Conservation (phyloP, 35 echinoderm and acorn worm genomes). For the Apostichopus parvimensis region DNA sequence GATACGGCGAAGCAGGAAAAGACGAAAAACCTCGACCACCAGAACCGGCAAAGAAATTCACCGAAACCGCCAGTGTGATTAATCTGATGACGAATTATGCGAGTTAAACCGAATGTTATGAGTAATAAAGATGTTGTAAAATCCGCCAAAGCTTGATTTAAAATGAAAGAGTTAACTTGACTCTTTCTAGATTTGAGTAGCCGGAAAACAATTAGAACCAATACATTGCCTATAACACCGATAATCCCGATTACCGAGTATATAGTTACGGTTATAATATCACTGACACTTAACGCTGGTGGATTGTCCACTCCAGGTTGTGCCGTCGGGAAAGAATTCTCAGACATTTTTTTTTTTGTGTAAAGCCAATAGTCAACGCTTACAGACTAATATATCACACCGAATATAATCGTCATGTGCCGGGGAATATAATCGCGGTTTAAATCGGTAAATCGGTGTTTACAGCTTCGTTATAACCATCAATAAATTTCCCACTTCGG, state of each 20-base stretch:
- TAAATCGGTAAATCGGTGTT: too few relatives aligned
- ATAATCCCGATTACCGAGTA: conserved; percentile 66
- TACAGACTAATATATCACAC: too few relatives aligned
- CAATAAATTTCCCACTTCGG: too few relatives aligned
- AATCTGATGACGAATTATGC: conserved; percentile 45
- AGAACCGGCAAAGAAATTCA: conserved; percentile 84
- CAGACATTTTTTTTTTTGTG: neutral
- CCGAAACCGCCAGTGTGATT: conserved; percentile 28
- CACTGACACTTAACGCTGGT: neutral
- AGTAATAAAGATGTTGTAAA: conserved; percentile 70
- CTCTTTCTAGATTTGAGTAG: conserved; percentile 56
- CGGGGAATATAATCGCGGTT: too few relatives aligned
- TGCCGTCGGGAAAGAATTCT: neutral
- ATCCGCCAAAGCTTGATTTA: conserved; percentile 81
- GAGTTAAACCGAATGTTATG: conserved; percentile 63
- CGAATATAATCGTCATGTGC: too few relatives aligned
- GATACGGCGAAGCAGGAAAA: conserved; percentile 83
- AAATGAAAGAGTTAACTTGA: conserved; percentile 75
- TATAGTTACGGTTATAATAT: conserved; percentile 17
- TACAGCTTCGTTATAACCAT: too few relatives aligned
- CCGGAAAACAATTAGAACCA: conserved; percentile 72
- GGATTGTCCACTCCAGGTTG: neutral
- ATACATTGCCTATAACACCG: conserved; percentile 75
- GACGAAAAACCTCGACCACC: conserved; percentile 90
- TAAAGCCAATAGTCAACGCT: too few relatives aligned